These are phyloP conservation scores for Clivina fossor DNA, from an alignment of 2,888 invertebrate species.

Conservation along the genomic window DNA sequence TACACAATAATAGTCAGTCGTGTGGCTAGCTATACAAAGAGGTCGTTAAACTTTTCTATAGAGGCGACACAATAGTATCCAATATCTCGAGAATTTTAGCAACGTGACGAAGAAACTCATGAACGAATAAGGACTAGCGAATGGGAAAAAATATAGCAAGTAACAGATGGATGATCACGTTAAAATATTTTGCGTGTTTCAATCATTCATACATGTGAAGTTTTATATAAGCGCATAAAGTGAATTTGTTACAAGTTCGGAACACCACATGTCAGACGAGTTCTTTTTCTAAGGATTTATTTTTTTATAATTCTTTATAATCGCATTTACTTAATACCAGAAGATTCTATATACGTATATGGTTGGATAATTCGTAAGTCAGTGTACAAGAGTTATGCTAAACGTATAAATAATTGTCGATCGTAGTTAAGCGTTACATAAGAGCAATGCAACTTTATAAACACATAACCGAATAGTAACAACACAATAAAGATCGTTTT, in stretches of 20 bases:
- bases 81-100: slow-evolving; percentile 22
- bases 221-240: not conserved
- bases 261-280: slow-evolving; percentile 22
- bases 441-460: no score
- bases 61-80: slow-evolving; percentile 7
- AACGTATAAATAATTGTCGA: no score
- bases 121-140: no score
- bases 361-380: no score
- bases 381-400: no score
- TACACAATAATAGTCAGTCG: slow-evolving; percentile 19
- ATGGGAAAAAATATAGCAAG: slow-evolving; percentile 13
- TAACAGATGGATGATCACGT: slow-evolving; percentile 19
- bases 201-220: slow-evolving; percentile 16
- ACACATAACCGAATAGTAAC: no score
- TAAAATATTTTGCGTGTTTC: slow-evolving; percentile 25
- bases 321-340: no score
- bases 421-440: no score
- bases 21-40: slow-evolving; percentile 15
- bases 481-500: no score
- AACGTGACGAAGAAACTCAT: slow-evolving; percentile 11
- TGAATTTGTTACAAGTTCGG: no score
- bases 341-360: no score
- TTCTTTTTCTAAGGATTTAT: slow-evolving; percentile 9
- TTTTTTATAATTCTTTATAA: no score
- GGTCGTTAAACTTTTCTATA: slow-evolving; percentile 6